Base-by-base conservation (phyloP, 2,888 invertebrate genomes). In the Chelonus formosanus region DNA sequence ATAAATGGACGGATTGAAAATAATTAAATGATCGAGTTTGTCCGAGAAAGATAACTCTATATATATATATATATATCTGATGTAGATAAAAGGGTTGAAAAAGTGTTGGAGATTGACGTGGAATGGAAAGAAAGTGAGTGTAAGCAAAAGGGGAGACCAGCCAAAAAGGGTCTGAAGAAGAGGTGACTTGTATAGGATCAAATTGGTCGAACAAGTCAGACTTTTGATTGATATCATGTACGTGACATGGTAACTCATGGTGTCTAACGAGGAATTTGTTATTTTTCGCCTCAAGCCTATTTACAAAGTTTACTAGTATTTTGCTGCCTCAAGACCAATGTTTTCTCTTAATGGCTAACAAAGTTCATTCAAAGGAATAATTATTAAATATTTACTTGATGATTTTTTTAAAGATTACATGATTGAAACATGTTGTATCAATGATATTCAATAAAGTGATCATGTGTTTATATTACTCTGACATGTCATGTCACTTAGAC, bases 201-300 rank as follows among this genome's bases (percentile, higher is more conserved):
- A 62, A 68, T 68, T 68, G 68, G 62, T 53, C 50, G 48, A 45
- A 45, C 65, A 45, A 50, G 65, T 54, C 62, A 65, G 65, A 45
- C 63, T 61, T 69, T 62, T 69, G 69, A 71, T 69, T 69, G 70
- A 71, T 71, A 67, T 67, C 70, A 61, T 47, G 44, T 60, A 69
- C 67, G 67, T 65, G 70, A 71, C 63, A 62, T 52, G 47, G 56
- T 65, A 67, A 68, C 65, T 64, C 62, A 55, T 53, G 55, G 61
- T 56, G 59, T 62, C 65, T 65, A 60, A 67, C 63, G 57, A 65
- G 47, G 63, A 69, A 70, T 67, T 70, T 65, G 67, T 67, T 70
- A 67, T 67, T 67, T 67, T 63, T 63, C 45, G 20, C 47, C 20
- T 32, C 36, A 43, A 44, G 35, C 54, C 44, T 31, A 20, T 45